Percentiles rank a stretch among this genome's conserved stretches.
Evolutionary conservation across 2,113 vertebrate genomes (phyloP).

Genomic region (Brachypodius melanocephalos): DNA sequence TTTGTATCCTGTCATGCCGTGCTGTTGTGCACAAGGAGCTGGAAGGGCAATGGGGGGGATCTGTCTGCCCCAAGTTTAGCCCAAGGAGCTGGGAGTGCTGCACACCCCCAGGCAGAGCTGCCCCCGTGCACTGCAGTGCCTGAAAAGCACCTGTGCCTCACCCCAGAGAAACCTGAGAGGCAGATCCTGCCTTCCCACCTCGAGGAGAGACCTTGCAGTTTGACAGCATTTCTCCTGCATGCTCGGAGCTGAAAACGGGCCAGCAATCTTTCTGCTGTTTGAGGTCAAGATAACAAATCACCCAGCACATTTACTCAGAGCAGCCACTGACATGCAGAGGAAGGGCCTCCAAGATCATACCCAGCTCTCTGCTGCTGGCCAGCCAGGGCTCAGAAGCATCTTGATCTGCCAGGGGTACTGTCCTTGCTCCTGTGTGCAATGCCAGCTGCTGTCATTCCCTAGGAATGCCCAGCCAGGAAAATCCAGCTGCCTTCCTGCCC

Average conservation of each 20-base stretch:
- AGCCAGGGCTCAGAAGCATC: background rate
- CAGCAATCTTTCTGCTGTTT: background rate
- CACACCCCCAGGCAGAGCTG: background rate
- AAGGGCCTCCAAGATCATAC: background rate
- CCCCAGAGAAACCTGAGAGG: accelerated
- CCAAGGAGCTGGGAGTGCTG: background rate
- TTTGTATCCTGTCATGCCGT: constrained; percentile 17
- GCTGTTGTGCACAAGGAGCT: background rate
- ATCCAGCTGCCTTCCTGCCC: background rate
- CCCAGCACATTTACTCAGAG: background rate
- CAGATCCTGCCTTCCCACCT: background rate
- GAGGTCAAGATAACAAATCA: background rate
- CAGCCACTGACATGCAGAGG: background rate
- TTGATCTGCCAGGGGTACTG: background rate
- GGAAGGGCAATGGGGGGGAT: background rate
- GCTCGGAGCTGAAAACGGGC: background rate
- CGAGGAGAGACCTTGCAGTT: background rate
- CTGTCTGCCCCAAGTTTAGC: background rate
- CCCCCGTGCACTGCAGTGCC: background rate
- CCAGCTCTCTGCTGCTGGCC: background rate
- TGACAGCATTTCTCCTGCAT: background rate
- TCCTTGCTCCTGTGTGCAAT: background rate
- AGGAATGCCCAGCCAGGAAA: background rate
- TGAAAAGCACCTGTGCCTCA: background rate
- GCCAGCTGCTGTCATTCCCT: background rate